Conservation (phyloP, 2,113 vertebrate genomes). For the Strigops habroptila region DNA sequence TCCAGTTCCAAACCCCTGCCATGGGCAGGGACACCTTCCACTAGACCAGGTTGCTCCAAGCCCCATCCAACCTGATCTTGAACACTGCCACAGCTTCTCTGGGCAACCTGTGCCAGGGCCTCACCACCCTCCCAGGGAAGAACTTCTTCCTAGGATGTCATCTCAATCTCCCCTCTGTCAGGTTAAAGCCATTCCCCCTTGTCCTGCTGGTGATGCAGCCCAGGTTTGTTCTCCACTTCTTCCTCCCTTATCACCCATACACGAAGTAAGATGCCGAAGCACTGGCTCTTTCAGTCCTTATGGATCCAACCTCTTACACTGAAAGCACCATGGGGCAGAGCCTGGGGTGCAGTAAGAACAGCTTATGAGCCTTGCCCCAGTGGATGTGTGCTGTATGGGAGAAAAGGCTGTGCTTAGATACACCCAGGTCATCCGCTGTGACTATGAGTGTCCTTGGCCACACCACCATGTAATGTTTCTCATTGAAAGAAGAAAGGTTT, state of each 20-base stretch:
- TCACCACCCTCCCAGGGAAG: too few species aligned
- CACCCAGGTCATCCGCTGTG: neutral
- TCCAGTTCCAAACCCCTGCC: too few species aligned
- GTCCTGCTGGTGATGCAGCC: too few species aligned
- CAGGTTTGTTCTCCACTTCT: neutral
- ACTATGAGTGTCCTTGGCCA: neutral
- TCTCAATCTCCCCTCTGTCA: too few species aligned
- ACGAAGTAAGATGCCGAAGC: neutral
- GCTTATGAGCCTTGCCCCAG: neutral
- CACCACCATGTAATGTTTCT: neutral
- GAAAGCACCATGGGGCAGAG: neutral
- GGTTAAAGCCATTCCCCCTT: too few species aligned
- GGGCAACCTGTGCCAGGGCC: too few species aligned
- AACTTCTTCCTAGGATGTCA: too few species aligned
- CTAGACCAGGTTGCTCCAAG: too few species aligned
- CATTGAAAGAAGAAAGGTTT: neutral
- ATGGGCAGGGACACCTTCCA: too few species aligned
- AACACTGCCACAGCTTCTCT: too few species aligned
- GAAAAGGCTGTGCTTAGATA: neutral
- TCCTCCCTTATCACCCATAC: neutral
- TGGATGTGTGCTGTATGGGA: neutral
- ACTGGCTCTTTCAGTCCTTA: neutral
- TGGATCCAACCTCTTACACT: too few species aligned
- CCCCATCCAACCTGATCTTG: too few species aligned
- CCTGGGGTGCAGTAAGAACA: neutral